phyloP scores from a whole-genome alignment of 2,113 vertebrate species.

The Paralichthys olivaceus region DNA sequence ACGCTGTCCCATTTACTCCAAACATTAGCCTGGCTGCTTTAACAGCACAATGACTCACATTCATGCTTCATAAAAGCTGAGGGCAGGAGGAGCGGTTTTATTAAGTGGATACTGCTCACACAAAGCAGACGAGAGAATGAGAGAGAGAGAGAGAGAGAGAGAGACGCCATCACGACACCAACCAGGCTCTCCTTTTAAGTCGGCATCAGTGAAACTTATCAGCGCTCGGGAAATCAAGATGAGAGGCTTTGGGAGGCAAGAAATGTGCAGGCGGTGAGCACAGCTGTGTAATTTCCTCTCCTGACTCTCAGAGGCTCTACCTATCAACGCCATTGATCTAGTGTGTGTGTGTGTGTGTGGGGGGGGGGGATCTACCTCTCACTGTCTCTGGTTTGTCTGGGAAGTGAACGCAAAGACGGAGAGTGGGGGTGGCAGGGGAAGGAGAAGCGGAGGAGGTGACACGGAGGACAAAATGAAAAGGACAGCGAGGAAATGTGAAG shows the following conservation, averaged over 20 bases:
- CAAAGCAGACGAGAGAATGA: constrained; percentile 37
- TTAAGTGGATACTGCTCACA: constrained; percentile 48
- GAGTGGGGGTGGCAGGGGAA: background rate
- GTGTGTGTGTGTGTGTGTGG: constrained; percentile 36
- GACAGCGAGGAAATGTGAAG: constrained; percentile 11
- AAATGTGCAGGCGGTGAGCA: constrained; percentile 52
- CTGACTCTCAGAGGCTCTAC: constrained; percentile 54
- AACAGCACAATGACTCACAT: constrained; percentile 8
- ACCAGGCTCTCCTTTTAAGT: constrained; percentile 53
- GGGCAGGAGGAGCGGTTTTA: constrained; percentile 25
- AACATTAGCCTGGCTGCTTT: background rate
- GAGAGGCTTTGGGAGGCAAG: constrained; percentile 59
- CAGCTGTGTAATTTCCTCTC: constrained; percentile 76
- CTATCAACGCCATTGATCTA: constrained; percentile 76
- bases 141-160: background rate
- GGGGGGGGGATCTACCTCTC: constrained; percentile 27
- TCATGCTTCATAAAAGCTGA: constrained; percentile 12
- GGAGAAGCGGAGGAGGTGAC: constrained; percentile 1
- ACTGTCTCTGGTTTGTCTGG: constrained; percentile 64
- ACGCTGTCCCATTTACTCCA: background rate
- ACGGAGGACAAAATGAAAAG: constrained; percentile 48
- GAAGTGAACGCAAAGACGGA: constrained; percentile 50
- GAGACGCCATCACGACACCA: constrained; percentile 17
- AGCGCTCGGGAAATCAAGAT: constrained; percentile 66
- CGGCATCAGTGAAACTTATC: constrained; percentile 61